Conservation (phyloP, 2,797 vertebrate genomes). For the Sebastes nivosus region DNA sequence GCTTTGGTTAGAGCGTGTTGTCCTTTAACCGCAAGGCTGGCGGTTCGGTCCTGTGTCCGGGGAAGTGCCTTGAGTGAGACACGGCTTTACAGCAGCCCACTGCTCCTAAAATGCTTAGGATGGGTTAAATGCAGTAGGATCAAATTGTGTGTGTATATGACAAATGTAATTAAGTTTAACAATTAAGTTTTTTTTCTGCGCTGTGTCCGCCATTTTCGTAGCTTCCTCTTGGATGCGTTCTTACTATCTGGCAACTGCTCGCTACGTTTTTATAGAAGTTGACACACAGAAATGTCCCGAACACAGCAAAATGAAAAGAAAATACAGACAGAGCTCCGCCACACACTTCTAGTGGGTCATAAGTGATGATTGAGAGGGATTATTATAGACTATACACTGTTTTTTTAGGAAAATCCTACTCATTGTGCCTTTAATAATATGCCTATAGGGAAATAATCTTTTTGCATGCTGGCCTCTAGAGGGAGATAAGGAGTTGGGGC, state of each 20-base stretch:
- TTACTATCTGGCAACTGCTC: not conserved
- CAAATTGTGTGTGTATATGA: too few relatives aligned
- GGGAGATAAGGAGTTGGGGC: not conserved
- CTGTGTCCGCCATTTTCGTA: accelerated
- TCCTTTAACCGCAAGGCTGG: too few relatives aligned
- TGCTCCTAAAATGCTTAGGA: too few relatives aligned
- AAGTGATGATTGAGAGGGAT: not conserved
- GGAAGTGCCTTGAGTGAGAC: too few relatives aligned
- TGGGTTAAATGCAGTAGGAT: too few relatives aligned
- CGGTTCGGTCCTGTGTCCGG: too few relatives aligned
- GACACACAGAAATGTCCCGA: not conserved
- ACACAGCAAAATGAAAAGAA: not conserved
- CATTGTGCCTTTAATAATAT: not conserved
- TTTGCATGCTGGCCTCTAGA: not conserved
- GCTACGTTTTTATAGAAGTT: not conserved
- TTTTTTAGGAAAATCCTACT: not conserved
- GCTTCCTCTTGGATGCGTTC: not conserved
- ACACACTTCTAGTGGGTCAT: not conserved
- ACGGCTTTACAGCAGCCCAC: too few relatives aligned
- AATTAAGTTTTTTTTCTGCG: accelerated
- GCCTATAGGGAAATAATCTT: not conserved
- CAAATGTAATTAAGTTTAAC: too few relatives aligned
- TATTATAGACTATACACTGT: not conserved
- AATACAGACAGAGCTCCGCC: not conserved
- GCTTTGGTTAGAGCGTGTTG: too few relatives aligned